phyloP scores from a whole-genome alignment of 2,797 vertebrate genomes.

The Oryzias dopingdopingensis region DNA sequence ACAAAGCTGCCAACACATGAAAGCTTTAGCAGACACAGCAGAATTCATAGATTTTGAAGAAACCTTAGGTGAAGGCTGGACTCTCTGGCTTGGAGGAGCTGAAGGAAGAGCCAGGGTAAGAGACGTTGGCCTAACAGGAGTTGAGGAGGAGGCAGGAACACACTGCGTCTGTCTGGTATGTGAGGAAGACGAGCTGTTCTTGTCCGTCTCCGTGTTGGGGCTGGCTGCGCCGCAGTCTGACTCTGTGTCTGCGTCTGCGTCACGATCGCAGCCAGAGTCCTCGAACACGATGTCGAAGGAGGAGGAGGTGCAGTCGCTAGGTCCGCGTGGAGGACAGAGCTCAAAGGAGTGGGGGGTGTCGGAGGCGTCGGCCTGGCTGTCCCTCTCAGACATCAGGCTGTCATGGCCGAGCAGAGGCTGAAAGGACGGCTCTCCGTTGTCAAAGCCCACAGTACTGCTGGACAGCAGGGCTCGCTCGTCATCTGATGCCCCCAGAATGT shows the following conservation, averaged over 20 bases:
- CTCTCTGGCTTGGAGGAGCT: slow-evolving; percentile 60
- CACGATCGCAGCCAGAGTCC: slow-evolving; percentile 92
- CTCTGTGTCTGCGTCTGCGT: slow-evolving; percentile 65
- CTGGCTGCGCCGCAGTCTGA: slow-evolving; percentile 37
- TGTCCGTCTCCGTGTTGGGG: slow-evolving; percentile 39
- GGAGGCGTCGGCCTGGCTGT: slow-evolving; percentile 77
- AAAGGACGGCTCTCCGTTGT: slow-evolving; percentile 47
- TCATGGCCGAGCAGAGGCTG: slow-evolving; percentile 77
- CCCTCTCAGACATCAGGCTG: slow-evolving; percentile 84
- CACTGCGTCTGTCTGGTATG: slow-evolving; percentile 35
- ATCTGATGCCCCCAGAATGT: slow-evolving; percentile 21
- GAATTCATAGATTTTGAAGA: background rate
- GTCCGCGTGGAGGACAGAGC: slow-evolving; percentile 75
- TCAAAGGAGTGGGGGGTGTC: slow-evolving; percentile 81
- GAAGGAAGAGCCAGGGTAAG: slow-evolving; percentile 83
- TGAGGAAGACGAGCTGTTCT: slow-evolving; percentile 53
- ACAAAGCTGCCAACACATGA: background rate
- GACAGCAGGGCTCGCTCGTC: slow-evolving; percentile 32
- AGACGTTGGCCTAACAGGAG: slow-evolving; percentile 84
- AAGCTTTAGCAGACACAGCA: background rate
- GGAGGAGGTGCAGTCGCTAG: slow-evolving; percentile 91
- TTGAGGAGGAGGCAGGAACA: slow-evolving; percentile 48
- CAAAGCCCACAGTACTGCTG: slow-evolving; percentile 41
- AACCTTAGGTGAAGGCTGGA: slow-evolving; percentile 85
- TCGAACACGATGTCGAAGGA: slow-evolving; percentile 95